Evolutionary conservation across 2,113 vertebrate genomes (phyloP).

Genomic region (Turnix velox): DNA sequence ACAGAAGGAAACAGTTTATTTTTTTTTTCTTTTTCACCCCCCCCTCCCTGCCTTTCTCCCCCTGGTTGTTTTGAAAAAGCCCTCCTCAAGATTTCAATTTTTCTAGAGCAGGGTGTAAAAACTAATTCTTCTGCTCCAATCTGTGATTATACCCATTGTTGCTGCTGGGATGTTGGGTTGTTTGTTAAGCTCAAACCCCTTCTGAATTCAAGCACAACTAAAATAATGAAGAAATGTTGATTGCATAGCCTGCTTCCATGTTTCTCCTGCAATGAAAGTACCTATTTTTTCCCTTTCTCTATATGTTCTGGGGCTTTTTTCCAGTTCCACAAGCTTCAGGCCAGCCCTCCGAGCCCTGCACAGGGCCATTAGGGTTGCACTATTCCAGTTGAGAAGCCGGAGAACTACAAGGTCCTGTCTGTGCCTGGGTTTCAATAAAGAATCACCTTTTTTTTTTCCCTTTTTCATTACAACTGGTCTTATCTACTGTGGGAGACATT

Average conservation of each 20-base stretch:
- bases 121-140: slow-evolving; percentile 73
- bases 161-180: background rate
- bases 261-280: slow-evolving; percentile 46
- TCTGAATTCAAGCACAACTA: slow-evolving; percentile 63
- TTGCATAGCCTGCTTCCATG: slow-evolving; percentile 63
- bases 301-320: background rate
- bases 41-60: too few relatives aligned
- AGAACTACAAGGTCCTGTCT: background rate
- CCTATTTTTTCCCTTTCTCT: slow-evolving; percentile 50
- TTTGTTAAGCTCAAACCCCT: slow-evolving; percentile 28
- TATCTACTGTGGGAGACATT: slow-evolving; percentile 25
- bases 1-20: slow-evolving; percentile 78
- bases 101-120: slow-evolving; percentile 66
- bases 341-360: background rate
- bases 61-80: slow-evolving; percentile 78
- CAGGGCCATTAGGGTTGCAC: background rate
- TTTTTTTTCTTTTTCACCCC: too few relatives aligned
- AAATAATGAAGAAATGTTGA: slow-evolving; percentile 64
- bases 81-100: slow-evolving; percentile 74
- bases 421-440: slow-evolving; percentile 7
- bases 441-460: slow-evolving; percentile 41
- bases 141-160: slow-evolving; percentile 76
- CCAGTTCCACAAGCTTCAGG: background rate
- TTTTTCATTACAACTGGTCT: slow-evolving; percentile 41
- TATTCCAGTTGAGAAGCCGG: background rate